These are phyloP conservation scores for Oryzias sinensis DNA, from an alignment of 2,797 vertebrate species.

Conservation along the genomic window DNA sequence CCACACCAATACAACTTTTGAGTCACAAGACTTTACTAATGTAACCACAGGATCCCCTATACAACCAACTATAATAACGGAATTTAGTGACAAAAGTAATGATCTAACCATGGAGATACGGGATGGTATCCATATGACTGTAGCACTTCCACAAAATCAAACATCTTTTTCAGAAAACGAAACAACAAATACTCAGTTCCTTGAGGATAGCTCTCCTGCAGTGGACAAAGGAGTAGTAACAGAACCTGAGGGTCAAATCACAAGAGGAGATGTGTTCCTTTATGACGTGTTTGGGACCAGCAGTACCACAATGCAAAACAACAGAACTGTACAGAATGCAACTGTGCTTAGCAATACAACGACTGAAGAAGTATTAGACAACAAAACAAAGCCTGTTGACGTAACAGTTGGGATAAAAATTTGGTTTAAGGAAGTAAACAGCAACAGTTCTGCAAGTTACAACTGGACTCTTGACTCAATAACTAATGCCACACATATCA, in stretches of 20 bases:
- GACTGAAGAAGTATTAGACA: conserved; percentile 7
- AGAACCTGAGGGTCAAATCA: conserved; percentile 19
- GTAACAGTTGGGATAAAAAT: conserved; percentile 8
- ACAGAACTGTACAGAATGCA: conserved; percentile 1
- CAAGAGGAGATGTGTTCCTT: conserved; percentile 49
- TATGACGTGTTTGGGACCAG: conserved; percentile 21
- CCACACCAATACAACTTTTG: too few relatives aligned
- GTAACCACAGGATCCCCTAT: too few relatives aligned
- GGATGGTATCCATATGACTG: conserved; percentile 11
- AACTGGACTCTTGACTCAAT: conserved; percentile 26
- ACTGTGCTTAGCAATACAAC: conserved; percentile 1
- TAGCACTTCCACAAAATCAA: conserved; percentile 5
- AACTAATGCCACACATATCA: conserved; percentile 11
- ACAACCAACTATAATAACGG: too few relatives aligned
- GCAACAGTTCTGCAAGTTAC: conserved; percentile 7
- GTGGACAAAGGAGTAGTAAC: not conserved
- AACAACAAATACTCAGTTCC: conserved; percentile 13
- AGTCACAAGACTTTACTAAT: too few relatives aligned
- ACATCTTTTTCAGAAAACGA: conserved; percentile 19
- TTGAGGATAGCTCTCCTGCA: conserved; percentile 9
- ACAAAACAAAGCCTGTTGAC: conserved; percentile 2
- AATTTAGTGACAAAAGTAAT: too few relatives aligned
- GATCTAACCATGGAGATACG: not conserved
- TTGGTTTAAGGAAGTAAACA: conserved; percentile 4
- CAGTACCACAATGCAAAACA: conserved; percentile 6